These are phyloP conservation scores for Lanius collurio DNA, from an alignment of 2,113 vertebrate genomes.

Conservation along the genomic window DNA sequence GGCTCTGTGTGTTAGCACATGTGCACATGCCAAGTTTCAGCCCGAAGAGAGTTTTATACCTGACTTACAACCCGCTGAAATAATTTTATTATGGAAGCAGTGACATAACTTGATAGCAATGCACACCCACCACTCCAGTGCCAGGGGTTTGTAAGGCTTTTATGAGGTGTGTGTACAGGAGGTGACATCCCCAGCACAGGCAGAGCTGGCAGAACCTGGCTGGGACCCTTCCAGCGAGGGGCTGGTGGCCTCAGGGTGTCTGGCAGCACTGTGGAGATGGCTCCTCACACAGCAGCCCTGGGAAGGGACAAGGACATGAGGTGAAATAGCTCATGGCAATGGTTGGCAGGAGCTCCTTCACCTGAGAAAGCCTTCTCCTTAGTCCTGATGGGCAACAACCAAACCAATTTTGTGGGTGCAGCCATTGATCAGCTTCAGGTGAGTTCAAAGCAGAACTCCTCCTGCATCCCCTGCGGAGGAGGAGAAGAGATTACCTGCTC, in stretches of 20 bases:
- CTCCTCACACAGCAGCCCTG: neutral
- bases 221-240: neutral
- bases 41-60: conserved; percentile 6
- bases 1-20: neutral
- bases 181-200: neutral
- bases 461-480: neutral
- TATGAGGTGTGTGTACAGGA: neutral
- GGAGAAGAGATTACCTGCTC: neutral
- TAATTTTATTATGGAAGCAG: conserved; percentile 10
- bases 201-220: neutral
- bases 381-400: neutral
- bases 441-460: neutral
- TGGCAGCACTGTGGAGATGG: neutral
- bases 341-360: neutral
- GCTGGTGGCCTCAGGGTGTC: neutral
- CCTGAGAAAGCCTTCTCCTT: neutral
- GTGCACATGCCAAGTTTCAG: neutral
- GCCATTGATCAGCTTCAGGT: neutral
- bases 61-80: neutral
- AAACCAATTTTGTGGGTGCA: neutral
- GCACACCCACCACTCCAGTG: neutral
- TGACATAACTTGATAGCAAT: conserved; percentile 10
- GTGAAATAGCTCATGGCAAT: neutral
- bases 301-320: neutral
- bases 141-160: neutral